phyloP scores from a whole-genome alignment of 2,797 vertebrate species.

The Urophycis tenuis region DNA sequence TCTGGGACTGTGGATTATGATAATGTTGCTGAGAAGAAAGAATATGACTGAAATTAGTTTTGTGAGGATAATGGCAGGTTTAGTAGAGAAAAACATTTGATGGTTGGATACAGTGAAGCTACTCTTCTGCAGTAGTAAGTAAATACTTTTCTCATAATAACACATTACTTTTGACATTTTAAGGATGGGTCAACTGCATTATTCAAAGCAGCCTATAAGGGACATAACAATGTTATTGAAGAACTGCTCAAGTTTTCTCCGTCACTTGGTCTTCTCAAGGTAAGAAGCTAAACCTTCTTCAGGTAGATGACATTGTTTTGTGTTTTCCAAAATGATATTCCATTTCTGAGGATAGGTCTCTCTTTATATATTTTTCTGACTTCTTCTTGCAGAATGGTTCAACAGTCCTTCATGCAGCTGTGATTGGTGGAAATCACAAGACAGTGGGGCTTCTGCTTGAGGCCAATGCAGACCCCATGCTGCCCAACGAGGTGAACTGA shows the following conservation, averaged over 20 bases:
- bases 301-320: neutral
- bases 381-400: constrained; percentile 81
- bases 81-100: neutral
- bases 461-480: constrained; percentile 81
- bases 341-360: neutral
- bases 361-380: neutral
- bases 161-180: constrained; percentile 21
- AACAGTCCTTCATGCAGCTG: constrained; percentile 86
- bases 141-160: neutral
- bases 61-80: neutral
- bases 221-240: constrained; percentile 83
- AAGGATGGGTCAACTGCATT: constrained; percentile 93
- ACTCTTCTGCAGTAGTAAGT: neutral
- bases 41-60: too few relatives aligned
- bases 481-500: constrained; percentile 80
- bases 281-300: constrained; percentile 42
- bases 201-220: constrained; percentile 93
- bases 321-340: neutral
- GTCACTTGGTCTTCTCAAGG: constrained; percentile 88
- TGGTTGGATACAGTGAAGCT: neutral
- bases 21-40: neutral
- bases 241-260: constrained; percentile 95
- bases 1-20: neutral
- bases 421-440: constrained; percentile 78
- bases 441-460: constrained; percentile 80